Evolutionary conservation across 1,140 invertebrate genomes (phyloP), one percentile per base, ranked within the genome.

Genomic region (Conopomorpha cramerella): DNA sequence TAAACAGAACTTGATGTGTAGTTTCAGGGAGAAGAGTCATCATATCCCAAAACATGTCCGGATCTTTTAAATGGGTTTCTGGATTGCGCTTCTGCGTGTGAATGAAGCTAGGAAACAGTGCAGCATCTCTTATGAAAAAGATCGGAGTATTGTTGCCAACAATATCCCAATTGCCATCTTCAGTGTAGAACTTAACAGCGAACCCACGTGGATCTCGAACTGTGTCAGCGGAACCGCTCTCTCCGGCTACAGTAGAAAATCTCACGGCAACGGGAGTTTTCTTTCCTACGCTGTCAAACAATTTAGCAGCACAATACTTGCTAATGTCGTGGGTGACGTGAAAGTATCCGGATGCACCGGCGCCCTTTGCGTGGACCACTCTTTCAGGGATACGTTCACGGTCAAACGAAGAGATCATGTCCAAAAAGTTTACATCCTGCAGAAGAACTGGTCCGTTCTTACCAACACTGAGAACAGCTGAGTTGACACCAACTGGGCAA

Each of bases 321-420:
- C 80, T 82, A 25, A 96, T 92, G 51, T 95, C 91, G 57, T 95
- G 86, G 2, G 92, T 96, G 86, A 23, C 19, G 68, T 96, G 92
- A 57, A 96, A 95, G 56, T 93, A 94, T 2, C 95, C 95, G 77
- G 95, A 96, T 13, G 95, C 95, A 49, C 93, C 93, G 33, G 89
- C 91, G 55, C 94, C 95, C 79, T 96, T 97, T 0, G 94, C 95
- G 71, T 97, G 94, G 0, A 96, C 95, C 1, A 96, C 94, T 53
- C 95, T 81, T 70, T 98, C 95, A 0, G 95, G 94, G 51, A 98
- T 96, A 36, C 95, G 78, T 67, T 98, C 95, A 17, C 93, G 80
- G 60, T 87, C 86, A 58, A 98, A 97, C 58, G 95, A 92, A 0
- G 91, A 83, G 73, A 96, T 85, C 76, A 30, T 31, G 19, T 98